Conservation (phyloP, 1,140 invertebrate genomes). For the Metopolophium dirhodum region DNA sequence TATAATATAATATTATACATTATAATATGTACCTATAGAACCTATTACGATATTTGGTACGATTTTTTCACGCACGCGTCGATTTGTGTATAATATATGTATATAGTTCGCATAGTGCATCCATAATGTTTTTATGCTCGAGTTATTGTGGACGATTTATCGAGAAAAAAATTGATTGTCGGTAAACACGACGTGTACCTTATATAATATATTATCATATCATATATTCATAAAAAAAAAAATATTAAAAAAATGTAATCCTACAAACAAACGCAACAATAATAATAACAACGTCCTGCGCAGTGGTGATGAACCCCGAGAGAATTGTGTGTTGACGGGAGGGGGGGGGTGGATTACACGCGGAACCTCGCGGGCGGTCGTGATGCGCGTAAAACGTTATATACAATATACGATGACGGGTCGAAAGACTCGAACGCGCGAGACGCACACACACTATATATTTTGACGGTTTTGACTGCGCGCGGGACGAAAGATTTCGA, state of each 20-base stretch:
- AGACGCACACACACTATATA: not conserved
- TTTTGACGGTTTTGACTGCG: not conserved
- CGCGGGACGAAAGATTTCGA: not conserved
- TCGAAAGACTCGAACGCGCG: conserved; percentile 35
- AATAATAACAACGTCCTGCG: not conserved
- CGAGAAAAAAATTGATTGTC: not conserved
- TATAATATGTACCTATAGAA: too few species aligned
- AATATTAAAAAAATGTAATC: not conserved
- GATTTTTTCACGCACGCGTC: not conserved
- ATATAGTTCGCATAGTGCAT: too few species aligned
- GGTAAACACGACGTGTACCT: not conserved
- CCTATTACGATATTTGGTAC: not conserved
- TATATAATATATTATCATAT: not conserved
- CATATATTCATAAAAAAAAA: not conserved
- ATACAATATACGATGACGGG: conserved; percentile 10
- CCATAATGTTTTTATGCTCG: not conserved
- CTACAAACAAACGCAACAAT: not conserved
- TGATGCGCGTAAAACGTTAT: not conserved
- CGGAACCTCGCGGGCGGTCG: not conserved
- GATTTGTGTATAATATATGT: not conserved
- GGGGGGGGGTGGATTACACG: not conserved
- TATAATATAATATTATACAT: not conserved
- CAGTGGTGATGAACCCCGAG: not conserved
- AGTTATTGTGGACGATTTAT: not conserved
- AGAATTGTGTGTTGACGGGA: not conserved